Conservation (phyloP, 2,888 invertebrate genomes). For the Liposcelis brunnea region DNA sequence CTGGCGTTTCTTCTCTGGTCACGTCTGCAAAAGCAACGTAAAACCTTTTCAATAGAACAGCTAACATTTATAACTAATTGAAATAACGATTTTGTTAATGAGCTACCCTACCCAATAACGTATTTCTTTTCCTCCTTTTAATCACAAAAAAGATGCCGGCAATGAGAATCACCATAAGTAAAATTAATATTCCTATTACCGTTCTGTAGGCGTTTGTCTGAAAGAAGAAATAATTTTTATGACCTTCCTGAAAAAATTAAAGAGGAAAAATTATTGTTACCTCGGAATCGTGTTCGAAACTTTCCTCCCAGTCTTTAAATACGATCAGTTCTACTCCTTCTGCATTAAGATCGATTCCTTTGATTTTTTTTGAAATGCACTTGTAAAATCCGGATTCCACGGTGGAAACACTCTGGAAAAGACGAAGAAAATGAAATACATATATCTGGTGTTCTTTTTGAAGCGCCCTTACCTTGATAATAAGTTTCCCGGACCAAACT, state of each 20-base stretch:
- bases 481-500: conserved; percentile 46
- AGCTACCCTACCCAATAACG: too few relatives aligned
- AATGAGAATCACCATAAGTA: conserved; percentile 15
- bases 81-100: too few relatives aligned
- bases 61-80: not conserved
- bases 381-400: conserved; percentile 45
- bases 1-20: conserved; percentile 16
- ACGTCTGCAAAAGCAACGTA: conserved; percentile 12
- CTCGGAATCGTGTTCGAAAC: conserved; percentile 25
- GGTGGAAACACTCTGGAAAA: conserved; percentile 37
- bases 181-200: conserved; percentile 15
- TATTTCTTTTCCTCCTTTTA: conserved; percentile 10
- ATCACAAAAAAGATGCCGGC: conserved; percentile 15
- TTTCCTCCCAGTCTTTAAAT: conserved; percentile 29
- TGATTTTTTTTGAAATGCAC: conserved; percentile 41
- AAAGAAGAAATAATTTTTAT: conserved; percentile 9
- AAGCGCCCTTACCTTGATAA: conserved; percentile 45
- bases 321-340: conserved; percentile 43
- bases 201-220: conserved; percentile 18
- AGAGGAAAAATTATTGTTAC: conserved; percentile 18
- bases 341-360: conserved; percentile 33
- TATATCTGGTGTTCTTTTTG: not conserved
- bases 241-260: conserved; percentile 1
- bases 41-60: too few relatives aligned
- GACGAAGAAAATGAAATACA: not conserved